Evolutionary conservation across 2,113 vertebrate species (phyloP), one percentile per base, ranked within the genome.

Genomic region (Heterotilapia buettikoferi): DNA sequence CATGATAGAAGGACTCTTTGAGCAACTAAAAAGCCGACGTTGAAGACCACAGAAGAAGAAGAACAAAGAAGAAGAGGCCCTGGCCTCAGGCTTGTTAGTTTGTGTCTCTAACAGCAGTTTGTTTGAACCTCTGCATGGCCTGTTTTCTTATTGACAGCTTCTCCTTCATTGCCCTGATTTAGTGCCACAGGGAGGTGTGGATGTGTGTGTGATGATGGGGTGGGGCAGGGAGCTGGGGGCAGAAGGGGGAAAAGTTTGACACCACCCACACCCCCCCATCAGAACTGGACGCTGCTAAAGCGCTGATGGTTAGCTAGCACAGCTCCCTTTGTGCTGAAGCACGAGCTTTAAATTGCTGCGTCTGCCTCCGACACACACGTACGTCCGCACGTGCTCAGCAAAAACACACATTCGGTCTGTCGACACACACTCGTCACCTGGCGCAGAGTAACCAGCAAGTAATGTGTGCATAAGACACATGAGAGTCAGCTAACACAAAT

Each of bases 271-370:
- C 76, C 26, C 54, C 59, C 83, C 36, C 5, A 43, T 40, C 38
- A 66, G 84, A 85, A 81, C 83, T 18, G 90, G 88, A 94, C 36
- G 85, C 90, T 85, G 79, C 86, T 90, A 96, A 96, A 96, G 93
- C 94, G 96, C 96, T 96, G 96, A 96, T 95, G 89, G 94, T 89
- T 95, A 89, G 92, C 91, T 86, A 85, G 90, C 93, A 31, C 94
- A 93, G 94, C 92, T 95, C 90, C 31, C 86, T 94, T 94, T 95
- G 89, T 97, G 96, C 95, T 96, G 96, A 96, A 96, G 86, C 89
- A 83, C 38, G 6, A 84, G 92, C 89, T 94, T 95, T 95, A 95
- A 96, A 97, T 47, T 94, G 96, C 96, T 96, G 95, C 63, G 94
- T 96, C 85, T 93, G 95, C 93, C 95, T 90, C 88, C 9, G 47